Conservation (phyloP, 2,888 invertebrate species). For the Bellardia pandia region DNA sequence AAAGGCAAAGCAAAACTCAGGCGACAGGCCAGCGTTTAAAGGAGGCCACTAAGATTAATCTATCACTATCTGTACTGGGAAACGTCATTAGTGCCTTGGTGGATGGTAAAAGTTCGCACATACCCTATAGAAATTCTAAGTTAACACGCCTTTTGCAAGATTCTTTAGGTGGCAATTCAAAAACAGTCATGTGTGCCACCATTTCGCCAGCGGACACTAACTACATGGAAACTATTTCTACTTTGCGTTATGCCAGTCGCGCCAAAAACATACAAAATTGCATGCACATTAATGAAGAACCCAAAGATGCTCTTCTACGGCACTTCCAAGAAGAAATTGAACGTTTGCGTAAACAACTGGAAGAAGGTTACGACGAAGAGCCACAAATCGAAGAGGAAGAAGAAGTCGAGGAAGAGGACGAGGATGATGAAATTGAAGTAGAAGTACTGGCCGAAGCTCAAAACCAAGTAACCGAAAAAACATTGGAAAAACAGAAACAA, state of each 20-base stretch:
- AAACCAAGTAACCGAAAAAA: conserved; percentile 84
- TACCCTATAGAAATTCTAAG: conserved; percentile 99
- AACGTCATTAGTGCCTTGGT: conserved; percentile 99
- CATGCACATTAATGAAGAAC: conserved; percentile 98
- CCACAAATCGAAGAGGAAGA: conserved; percentile 80
- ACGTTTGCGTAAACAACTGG: conserved; percentile 93
- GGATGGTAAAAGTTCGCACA: conserved; percentile 98
- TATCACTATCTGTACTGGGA: conserved; percentile 97
- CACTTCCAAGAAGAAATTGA: conserved; percentile 99
- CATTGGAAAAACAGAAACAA: conserved; percentile 85
- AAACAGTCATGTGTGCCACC: conserved; percentile 98
- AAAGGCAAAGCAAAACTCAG: conserved; percentile 98
- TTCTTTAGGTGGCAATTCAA: conserved; percentile 98
- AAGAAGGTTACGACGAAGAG: conserved; percentile 86
- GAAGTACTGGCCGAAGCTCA: conserved; percentile 86
- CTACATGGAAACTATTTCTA: conserved; percentile 98
- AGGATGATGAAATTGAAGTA: conserved; percentile 85
- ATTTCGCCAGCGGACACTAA: conserved; percentile 98
- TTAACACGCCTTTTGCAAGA: conserved; percentile 97
- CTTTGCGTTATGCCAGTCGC: conserved; percentile 97
- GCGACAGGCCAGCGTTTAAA: conserved; percentile 96
- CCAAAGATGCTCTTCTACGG: conserved; percentile 96
- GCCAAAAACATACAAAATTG: conserved; percentile 99
- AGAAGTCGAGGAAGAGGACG: conserved; percentile 82
- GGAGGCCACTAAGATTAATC: conserved; percentile 99